Conservation (phyloP, 2,888 invertebrate genomes). For the Eucriotettix oculatus region DNA sequence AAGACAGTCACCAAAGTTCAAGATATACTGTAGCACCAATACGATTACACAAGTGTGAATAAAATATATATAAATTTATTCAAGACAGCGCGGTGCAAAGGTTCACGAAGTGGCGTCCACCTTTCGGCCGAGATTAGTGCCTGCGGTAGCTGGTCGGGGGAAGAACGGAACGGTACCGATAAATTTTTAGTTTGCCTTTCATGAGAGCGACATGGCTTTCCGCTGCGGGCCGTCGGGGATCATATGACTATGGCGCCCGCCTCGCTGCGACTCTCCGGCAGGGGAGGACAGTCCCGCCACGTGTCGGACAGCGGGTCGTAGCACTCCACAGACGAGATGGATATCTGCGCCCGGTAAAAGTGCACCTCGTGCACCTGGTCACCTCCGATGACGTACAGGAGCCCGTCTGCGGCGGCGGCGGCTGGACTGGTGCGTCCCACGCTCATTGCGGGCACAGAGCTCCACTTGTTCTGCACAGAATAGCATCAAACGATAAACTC, state of each 20-base stretch:
- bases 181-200: too few species aligned
- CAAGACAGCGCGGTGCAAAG: too few species aligned
- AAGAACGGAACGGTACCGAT: too few species aligned
- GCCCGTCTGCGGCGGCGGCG: constrained; percentile 67
- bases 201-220: background rate
- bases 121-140: too few species aligned
- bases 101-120: too few species aligned
- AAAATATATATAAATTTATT: too few species aligned
- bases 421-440: constrained; percentile 68
- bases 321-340: constrained; percentile 67
- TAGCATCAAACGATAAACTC: too few species aligned
- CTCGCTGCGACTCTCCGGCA: constrained; percentile 73
- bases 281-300: constrained; percentile 63
- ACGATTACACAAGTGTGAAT: too few species aligned
- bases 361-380: constrained; percentile 63
- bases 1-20: too few species aligned
- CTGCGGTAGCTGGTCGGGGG: too few species aligned
- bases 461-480: constrained; percentile 52
- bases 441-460: constrained; percentile 52
- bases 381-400: constrained; percentile 71
- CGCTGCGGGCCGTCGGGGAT: constrained; percentile 17
- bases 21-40: too few species aligned
- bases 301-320: constrained; percentile 61
- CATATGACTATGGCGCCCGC: constrained; percentile 66
- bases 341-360: constrained; percentile 72